phyloP scores from a whole-genome alignment of 2,797 vertebrate species.

The Urocyon cinereoargenteus region DNA sequence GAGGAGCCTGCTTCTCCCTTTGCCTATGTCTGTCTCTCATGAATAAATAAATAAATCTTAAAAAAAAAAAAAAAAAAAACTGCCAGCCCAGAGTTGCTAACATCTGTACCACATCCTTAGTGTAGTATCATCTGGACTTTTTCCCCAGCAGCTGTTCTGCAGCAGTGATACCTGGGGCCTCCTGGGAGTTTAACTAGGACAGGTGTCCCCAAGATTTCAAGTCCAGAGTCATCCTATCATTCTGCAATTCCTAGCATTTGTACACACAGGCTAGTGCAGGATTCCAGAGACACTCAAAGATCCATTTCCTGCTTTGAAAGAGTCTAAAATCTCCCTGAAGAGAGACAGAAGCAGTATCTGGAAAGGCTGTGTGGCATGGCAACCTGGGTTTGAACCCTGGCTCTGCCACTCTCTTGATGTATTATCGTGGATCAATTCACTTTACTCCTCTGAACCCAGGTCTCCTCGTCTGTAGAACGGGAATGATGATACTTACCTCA shows the following conservation, averaged over 20 bases:
- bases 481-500: neutral
- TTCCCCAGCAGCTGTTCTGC: neutral
- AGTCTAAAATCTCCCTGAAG: neutral
- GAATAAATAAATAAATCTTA: no score
- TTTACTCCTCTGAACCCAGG: neutral
- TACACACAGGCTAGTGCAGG: neutral
- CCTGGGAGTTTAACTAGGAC: neutral
- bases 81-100: neutral
- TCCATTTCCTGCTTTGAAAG: neutral
- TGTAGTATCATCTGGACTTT: neutral
- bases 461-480: conserved; percentile 20
- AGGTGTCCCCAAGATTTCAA: neutral
- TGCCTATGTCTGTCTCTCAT: no score
- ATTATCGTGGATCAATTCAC: neutral
- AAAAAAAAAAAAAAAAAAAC: no score
- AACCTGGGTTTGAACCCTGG: neutral
- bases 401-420: neutral
- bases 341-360: neutral
- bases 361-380: neutral
- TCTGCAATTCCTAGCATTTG: neutral
- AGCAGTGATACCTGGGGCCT: neutral
- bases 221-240: neutral
- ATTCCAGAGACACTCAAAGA: neutral
- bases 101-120: neutral
- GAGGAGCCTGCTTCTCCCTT: no score